These are phyloP conservation scores for Cladorhizidae sp. DNA, from an alignment of 37 sponge, comb jelly and placozoan genomes.

Conservation along the genomic window DNA sequence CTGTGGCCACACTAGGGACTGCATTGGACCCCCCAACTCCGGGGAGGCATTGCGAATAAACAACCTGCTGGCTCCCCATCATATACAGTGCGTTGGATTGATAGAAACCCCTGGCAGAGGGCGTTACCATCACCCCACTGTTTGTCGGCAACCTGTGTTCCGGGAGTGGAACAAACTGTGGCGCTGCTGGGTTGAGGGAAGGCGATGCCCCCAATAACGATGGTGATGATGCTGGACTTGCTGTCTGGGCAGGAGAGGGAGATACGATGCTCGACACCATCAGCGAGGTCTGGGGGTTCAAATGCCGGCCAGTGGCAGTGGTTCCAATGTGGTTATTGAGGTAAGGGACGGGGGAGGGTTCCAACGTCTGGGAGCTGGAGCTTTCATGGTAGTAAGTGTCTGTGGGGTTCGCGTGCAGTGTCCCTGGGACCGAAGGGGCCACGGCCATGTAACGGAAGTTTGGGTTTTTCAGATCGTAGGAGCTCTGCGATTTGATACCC, in stretches of 20 bases:
- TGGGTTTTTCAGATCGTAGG: slow-evolving; percentile 96
- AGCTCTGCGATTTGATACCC: slow-evolving; percentile 8
- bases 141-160: background rate
- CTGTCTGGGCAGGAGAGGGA: background rate
- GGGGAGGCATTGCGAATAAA: background rate
- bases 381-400: slow-evolving; percentile 22
- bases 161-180: background rate
- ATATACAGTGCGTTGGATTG: background rate
- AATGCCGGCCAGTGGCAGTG: background rate
- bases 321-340: background rate
- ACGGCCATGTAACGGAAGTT: slow-evolving; percentile 89
- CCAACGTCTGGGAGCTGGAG: background rate
- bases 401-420: slow-evolving; percentile 40
- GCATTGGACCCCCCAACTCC: background rate
- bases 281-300: too few species aligned
- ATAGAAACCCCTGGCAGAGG: background rate
- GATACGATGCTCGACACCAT: background rate
- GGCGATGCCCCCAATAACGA: too few species aligned
- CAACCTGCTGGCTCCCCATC: slow-evolving; percentile 6
- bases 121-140: background rate
- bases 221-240: too few species aligned
- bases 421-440: slow-evolving; percentile 73
- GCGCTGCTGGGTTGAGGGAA: slow-evolving; percentile 8
- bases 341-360: background rate
- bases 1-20: too few species aligned